Percentiles rank a stretch among this genome's conserved stretches.
Evolutionary conservation across 2,113 vertebrate species (phyloP).

Genomic region (Cyphomyrus plagiostoma): DNA sequence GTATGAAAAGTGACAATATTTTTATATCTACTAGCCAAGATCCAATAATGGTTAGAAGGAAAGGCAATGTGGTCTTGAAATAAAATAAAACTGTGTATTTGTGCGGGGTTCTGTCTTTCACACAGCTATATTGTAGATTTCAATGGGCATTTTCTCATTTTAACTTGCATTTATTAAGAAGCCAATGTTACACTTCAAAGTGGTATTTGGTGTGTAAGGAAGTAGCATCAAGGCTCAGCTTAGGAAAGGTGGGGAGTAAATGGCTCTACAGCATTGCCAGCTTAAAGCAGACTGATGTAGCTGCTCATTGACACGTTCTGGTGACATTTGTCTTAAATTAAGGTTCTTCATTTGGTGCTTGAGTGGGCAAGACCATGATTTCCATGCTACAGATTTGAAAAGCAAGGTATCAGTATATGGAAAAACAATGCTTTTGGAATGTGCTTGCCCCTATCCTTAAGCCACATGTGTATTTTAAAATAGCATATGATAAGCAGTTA

Average conservation of each 20-base stretch:
- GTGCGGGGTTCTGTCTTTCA: neutral
- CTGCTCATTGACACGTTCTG: neutral
- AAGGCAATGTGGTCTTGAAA: constrained; percentile 29
- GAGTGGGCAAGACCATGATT: neutral
- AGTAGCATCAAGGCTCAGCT: neutral
- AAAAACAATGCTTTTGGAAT: neutral
- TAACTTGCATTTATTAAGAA: neutral
- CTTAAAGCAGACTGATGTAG: neutral
- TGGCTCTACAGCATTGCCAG: neutral
- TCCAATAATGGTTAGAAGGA: constrained; percentile 18
- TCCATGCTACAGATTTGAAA: neutral
- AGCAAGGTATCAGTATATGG: neutral
- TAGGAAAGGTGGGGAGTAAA: neutral
- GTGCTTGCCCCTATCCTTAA: neutral
- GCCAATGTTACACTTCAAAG: neutral
- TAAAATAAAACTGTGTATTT: constrained; percentile 28
- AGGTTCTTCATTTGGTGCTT: neutral
- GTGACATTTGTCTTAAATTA: neutral
- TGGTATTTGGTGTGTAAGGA: neutral
- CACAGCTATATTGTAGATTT: neutral
- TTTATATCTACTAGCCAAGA: constrained; percentile 29
- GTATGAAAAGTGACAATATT: constrained; percentile 26
- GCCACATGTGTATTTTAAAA: neutral
- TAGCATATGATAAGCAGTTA: neutral
- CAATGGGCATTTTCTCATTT: neutral